Conservation (phyloP, 2,888 invertebrate species). For the Apotomis capreana region DNA sequence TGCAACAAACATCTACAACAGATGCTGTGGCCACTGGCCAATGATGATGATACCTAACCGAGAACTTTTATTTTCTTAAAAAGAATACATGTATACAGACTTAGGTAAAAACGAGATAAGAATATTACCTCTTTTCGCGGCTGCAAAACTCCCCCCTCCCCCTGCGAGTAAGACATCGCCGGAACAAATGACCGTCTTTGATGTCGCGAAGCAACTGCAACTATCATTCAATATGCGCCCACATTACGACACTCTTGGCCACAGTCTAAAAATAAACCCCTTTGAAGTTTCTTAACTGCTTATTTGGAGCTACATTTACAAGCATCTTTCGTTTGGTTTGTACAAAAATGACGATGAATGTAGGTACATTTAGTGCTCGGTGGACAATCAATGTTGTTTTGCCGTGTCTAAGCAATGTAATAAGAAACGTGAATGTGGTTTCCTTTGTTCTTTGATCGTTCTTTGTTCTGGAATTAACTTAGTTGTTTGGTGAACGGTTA, state of each 20-base stretch:
- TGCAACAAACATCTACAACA: no score
- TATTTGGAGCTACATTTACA: constrained; percentile 18
- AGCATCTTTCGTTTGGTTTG: neutral
- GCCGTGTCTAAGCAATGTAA: constrained; percentile 37
- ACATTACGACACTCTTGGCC: constrained; percentile 3
- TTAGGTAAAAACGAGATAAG: constrained; percentile 2
- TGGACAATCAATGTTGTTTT: constrained; percentile 41
- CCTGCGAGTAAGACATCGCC: constrained; percentile 33
- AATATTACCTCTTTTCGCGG: constrained; percentile 24
- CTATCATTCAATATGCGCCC: constrained; percentile 37
- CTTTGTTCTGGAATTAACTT: constrained; percentile 34
- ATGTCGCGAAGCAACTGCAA: constrained; percentile 36
- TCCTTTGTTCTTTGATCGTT: constrained; percentile 34
- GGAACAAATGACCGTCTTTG: constrained; percentile 41
- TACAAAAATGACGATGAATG: constrained; percentile 28
- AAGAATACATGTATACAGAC: neutral
- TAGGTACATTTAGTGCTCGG: constrained; percentile 16
- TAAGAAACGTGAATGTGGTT: constrained; percentile 37
- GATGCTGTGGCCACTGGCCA: no score
- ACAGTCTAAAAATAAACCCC: constrained; percentile 36
- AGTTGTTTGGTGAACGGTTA: constrained; percentile 25
- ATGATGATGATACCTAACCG: no score
- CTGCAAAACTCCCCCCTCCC: constrained; percentile 13
- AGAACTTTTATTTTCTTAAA: no score
- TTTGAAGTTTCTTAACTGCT: constrained; percentile 32